Conservation (phyloP, 2,797 vertebrate genomes). For the Pipistrellus pygmaeus region DNA sequence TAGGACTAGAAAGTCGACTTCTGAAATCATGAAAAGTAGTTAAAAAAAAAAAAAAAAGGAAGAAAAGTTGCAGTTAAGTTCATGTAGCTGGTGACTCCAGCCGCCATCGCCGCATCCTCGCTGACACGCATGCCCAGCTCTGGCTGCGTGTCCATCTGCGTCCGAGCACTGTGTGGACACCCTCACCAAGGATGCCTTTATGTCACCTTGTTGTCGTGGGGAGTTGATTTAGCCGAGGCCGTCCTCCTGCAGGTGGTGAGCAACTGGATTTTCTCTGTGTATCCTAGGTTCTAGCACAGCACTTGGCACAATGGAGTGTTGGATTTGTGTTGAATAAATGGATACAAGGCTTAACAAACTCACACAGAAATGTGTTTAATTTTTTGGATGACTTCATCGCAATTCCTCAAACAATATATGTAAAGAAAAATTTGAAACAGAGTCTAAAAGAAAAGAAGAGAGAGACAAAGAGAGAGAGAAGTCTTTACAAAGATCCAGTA, state of each 20-base stretch:
- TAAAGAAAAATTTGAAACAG: background rate
- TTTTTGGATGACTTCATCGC: background rate
- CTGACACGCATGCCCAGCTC: background rate
- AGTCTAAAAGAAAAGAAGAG: background rate
- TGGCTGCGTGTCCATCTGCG: background rate
- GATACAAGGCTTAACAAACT: background rate
- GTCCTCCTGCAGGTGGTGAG: background rate
- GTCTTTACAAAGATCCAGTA: background rate
- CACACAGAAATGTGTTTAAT: background rate
- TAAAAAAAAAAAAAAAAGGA: too few relatives aligned
- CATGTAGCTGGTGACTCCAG: background rate
- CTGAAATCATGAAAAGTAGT: background rate
- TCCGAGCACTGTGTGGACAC: rapidly evolving
- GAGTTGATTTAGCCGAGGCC: background rate
- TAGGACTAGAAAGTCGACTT: background rate
- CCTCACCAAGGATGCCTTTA: background rate
- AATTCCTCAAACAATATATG: conserved; percentile 18
- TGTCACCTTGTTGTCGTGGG: rapidly evolving
- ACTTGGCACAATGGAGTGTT: background rate
- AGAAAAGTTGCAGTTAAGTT: background rate
- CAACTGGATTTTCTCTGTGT: background rate
- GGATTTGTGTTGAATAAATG: conserved; percentile 1
- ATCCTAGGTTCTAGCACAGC: background rate
- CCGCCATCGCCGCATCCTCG: background rate
- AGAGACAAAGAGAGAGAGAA: background rate